Percentiles rank a stretch among this genome's conserved stretches.
Conservation (phyloP, 37 sponge, comb jelly and placozoan genomes). For the Haliclona indistincta region DNA sequence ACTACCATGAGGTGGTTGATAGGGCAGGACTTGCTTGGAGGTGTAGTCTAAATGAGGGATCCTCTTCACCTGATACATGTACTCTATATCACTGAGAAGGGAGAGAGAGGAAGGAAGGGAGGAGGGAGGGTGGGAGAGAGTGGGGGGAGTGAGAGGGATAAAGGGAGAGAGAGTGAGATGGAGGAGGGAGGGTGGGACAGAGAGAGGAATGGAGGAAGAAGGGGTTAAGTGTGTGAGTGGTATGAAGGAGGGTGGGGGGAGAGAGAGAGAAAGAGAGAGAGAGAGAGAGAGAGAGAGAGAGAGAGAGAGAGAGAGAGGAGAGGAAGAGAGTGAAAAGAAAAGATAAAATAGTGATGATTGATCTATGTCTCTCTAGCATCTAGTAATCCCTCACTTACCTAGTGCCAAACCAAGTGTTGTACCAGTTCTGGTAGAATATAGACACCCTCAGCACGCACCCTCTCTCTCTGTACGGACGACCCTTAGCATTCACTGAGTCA, state of each 20-base stretch:
- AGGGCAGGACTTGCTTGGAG: conserved; percentile 52
- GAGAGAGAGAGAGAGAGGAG: not conserved
- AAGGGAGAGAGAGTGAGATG: conserved; percentile 7
- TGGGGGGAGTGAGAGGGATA: too few species aligned
- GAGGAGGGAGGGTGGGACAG: not conserved
- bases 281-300: conserved; percentile 11
- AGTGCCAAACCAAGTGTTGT: conserved; percentile 67
- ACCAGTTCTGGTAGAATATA: conserved; percentile 78
- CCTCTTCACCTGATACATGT: conserved; percentile 52
- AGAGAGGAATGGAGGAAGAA: conserved; percentile 11
- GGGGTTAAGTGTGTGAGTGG: not conserved
- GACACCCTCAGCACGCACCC: conserved; percentile 74
- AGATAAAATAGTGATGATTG: not conserved
- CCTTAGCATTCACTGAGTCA: conserved; percentile 68
- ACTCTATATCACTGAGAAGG: conserved; percentile 50
- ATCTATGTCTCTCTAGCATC: not conserved
- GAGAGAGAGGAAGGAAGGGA: conserved; percentile 9
- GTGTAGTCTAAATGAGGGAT: conserved; percentile 70
- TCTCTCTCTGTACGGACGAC: conserved; percentile 59
- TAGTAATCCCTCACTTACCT: conserved; percentile 27
- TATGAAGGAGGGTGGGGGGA: not conserved
- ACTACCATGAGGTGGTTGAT: not conserved
- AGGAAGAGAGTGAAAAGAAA: not conserved
- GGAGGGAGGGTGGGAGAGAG: not conserved
- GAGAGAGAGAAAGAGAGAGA: too few species aligned